Conservation (phyloP, 1,140 invertebrate genomes). For the Charaxes varanes region DNA sequence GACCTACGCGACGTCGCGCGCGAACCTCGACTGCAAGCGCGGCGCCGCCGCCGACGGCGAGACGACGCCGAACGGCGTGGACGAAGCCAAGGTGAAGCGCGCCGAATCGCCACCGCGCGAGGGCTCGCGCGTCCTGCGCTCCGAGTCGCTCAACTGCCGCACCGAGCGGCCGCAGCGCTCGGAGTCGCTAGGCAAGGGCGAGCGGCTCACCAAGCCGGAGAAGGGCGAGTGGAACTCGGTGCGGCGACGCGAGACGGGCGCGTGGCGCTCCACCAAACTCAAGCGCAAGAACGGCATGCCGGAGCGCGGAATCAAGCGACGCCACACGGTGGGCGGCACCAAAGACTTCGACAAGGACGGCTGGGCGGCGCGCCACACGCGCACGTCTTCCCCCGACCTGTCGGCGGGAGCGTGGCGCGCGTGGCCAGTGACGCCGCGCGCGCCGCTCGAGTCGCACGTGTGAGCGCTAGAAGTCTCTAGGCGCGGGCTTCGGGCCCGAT, state of each 20-base stretch:
- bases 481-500: background rate
- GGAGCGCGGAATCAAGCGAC: slow-evolving; percentile 85
- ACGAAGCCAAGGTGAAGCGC: slow-evolving; percentile 67
- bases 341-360: slow-evolving; percentile 82
- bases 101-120: slow-evolving; percentile 76
- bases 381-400: slow-evolving; percentile 68
- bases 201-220: slow-evolving; percentile 83
- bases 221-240: slow-evolving; percentile 88
- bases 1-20: slow-evolving; percentile 13
- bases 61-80: slow-evolving; percentile 15
- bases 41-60: slow-evolving; percentile 34
- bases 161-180: slow-evolving; percentile 75
- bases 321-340: slow-evolving; percentile 94
- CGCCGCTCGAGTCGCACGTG: slow-evolving; percentile 69
- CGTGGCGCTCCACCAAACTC: slow-evolving; percentile 76
- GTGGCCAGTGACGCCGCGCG: slow-evolving; percentile 45
- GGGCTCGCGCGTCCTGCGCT: slow-evolving; percentile 74
- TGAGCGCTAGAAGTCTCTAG: slow-evolving; percentile 5
- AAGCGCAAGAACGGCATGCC: slow-evolving; percentile 85
- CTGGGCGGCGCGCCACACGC: slow-evolving; percentile 66
- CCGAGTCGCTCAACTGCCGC: slow-evolving; percentile 72
- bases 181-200: slow-evolving; percentile 84
- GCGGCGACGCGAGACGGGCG: slow-evolving; percentile 78
- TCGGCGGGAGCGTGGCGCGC: slow-evolving; percentile 41
- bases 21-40: slow-evolving; percentile 36